A percentile compares a stretch with the other conserved stretches of the same genome.
Evolutionary conservation across 2,797 vertebrate genomes (phyloP).

Genomic region (Oryzias sinensis): DNA sequence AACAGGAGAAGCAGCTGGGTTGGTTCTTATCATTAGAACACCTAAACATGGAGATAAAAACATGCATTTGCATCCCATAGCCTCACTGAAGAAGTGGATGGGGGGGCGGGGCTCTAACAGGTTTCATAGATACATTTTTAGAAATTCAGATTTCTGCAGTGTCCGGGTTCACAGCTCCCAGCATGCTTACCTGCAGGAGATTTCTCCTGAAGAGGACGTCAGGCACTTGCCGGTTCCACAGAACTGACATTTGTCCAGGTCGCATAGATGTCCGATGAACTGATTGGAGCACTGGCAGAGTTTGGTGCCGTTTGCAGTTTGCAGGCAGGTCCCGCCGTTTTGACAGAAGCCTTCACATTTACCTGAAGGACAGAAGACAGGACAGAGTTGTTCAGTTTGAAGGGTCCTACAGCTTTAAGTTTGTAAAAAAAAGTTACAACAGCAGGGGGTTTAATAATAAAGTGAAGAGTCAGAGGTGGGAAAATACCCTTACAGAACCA

Average conservation of each 20-base stretch:
- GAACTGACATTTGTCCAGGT: constrained; percentile 86
- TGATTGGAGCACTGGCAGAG: constrained; percentile 83
- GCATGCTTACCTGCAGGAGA: constrained; percentile 85
- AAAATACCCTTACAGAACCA: too few species aligned
- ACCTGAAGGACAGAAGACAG: constrained; percentile 62
- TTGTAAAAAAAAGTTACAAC: too few species aligned
- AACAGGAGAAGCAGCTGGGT: constrained; percentile 87
- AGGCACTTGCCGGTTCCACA: constrained; percentile 81
- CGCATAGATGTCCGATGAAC: constrained; percentile 82
- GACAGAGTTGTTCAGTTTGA: neutral
- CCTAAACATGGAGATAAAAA: constrained; percentile 58
- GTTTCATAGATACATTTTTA: constrained; percentile 1
- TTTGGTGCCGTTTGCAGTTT: constrained; percentile 78
- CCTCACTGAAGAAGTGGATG: neutral
- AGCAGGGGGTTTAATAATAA: too few species aligned
- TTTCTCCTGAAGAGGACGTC: constrained; percentile 77
- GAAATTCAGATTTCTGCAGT: constrained; percentile 2
- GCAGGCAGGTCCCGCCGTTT: constrained; percentile 85
- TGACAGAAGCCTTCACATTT: constrained; percentile 88
- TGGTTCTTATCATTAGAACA: constrained; percentile 83
- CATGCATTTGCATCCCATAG: neutral
- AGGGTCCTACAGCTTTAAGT: too few species aligned
- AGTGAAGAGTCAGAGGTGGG: too few species aligned
- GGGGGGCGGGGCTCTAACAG: constrained; percentile 9
- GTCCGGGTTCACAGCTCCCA: too few species aligned